Conservation (phyloP, 2,113 vertebrate genomes). For the Silurus meridionalis region DNA sequence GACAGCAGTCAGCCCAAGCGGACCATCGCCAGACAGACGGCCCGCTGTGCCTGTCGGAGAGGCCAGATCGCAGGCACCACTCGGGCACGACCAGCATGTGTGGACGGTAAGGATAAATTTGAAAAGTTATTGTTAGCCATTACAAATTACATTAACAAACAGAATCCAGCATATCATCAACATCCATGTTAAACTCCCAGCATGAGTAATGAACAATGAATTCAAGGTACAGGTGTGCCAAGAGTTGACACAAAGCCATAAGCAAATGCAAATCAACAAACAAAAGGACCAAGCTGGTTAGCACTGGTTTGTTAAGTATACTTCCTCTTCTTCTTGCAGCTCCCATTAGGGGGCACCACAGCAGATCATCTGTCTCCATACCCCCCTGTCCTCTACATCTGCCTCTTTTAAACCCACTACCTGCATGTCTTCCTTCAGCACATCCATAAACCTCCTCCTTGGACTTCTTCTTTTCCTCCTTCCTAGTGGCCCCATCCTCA, state of each 20-base stretch:
- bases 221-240: not conserved
- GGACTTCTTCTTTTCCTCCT: too few species aligned
- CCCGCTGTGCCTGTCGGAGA: conserved; percentile 80
- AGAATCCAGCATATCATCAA: not conserved
- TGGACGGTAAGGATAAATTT: conserved; percentile 71
- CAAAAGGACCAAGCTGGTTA: not conserved
- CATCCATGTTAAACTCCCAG: not conserved
- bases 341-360: too few species aligned
- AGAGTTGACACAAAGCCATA: not conserved
- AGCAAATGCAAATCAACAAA: too few species aligned
- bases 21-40: conserved; percentile 81
- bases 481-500: too few species aligned
- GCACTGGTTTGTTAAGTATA: not conserved
- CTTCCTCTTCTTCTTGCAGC: too few species aligned
- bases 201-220: not conserved
- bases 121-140: not conserved
- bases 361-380: too few species aligned
- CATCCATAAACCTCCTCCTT: too few species aligned
- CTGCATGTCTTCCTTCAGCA: too few species aligned
- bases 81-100: conserved; percentile 78
- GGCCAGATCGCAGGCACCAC: conserved; percentile 83
- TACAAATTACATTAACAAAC: not conserved
- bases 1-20: conserved; percentile 80
- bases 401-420: too few species aligned
- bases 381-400: too few species aligned